Base-by-base conservation (phyloP, 2,113 vertebrate genomes). In the Scytalopus superciliaris region DNA sequence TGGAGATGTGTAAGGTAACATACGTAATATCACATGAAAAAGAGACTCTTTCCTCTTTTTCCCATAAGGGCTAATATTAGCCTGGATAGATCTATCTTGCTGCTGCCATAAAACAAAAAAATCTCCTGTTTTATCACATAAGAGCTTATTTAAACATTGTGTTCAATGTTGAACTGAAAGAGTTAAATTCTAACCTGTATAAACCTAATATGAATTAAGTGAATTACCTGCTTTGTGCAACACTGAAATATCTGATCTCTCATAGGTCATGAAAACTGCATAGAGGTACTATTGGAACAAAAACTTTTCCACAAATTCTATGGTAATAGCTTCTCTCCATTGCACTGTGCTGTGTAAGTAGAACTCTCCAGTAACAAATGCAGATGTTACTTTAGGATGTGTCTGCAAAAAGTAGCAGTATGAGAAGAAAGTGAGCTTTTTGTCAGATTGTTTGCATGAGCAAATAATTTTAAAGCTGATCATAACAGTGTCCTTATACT, bases 331-430 rank as follows among this genome's bases (percentile, higher is more conserved):
- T 99, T 99, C 97, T 99, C 99, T 47, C 99, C 99, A 14, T 98
- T 99, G 97, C 99, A 99, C 98, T 99, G 99, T 96, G 99, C 99
- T 1, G 98, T 99, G 99, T 99, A 97, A 98, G 99, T 98, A 94
- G 60, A 82, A 63, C 70, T 76, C 23, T 42, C 64, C 50, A 62
- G 24, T 49, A 42, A 63, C 22, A 60, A 57, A 47, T 75, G 14
- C 3, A 5, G 18, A 57, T 27, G 9, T 40, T 57, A 22, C 27
- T 84, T 84, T 64, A 45, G 44, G 31, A 33, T 87, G 14, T 59
- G 33, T 62, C 35, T 63, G n/a, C 50, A n/a, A 60, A 52, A 73
- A 68, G 23, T 28, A 68, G 37, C 59, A 82, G 56, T 35, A 31
- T 19, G 8, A 60, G 35, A 89, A 84, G 27, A 85, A 64, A 81